phyloP scores from a whole-genome alignment of 2,113 vertebrate genomes.

The Mionectes macconnelli region DNA sequence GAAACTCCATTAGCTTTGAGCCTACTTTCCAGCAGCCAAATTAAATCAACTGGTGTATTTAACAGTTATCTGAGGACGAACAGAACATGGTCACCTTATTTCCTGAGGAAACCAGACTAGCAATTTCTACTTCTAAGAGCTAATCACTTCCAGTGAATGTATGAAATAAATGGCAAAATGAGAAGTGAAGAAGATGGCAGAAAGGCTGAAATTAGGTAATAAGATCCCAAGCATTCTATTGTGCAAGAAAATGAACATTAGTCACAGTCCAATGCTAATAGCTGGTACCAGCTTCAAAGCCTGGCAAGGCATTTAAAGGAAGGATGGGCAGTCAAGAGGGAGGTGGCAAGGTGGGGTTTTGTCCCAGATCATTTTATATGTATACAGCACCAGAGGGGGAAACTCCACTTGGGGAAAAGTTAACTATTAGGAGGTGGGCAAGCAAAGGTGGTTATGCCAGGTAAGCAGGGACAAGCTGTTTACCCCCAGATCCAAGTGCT shows the following conservation, averaged over 20 bases:
- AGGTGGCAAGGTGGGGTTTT: not conserved
- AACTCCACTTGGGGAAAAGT: not conserved
- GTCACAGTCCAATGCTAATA: not conserved
- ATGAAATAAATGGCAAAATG: not conserved
- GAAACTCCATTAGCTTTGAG: constrained; percentile 23
- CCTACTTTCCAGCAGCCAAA: not conserved
- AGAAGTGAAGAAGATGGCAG: not conserved
- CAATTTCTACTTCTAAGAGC: not conserved
- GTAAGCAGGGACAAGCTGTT: not conserved
- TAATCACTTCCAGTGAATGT: not conserved
- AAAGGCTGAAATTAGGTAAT: not conserved
- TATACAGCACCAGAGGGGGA: not conserved
- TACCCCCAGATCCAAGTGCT: not conserved
- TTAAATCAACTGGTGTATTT: not conserved
- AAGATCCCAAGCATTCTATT: not conserved
- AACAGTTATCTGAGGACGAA: not conserved
- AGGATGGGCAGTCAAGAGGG: not conserved
- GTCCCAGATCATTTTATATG: not conserved
- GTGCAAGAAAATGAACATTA: not conserved
- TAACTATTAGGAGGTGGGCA: not conserved
- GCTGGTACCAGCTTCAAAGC: not conserved
- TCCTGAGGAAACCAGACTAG: constrained; percentile 13
- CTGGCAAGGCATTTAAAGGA: not conserved
- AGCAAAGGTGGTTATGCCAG: not conserved
- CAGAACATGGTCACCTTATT: not conserved